Evolutionary conservation across 2,113 vertebrate genomes (phyloP).

Genomic region (Phodopus roborovskii): DNA sequence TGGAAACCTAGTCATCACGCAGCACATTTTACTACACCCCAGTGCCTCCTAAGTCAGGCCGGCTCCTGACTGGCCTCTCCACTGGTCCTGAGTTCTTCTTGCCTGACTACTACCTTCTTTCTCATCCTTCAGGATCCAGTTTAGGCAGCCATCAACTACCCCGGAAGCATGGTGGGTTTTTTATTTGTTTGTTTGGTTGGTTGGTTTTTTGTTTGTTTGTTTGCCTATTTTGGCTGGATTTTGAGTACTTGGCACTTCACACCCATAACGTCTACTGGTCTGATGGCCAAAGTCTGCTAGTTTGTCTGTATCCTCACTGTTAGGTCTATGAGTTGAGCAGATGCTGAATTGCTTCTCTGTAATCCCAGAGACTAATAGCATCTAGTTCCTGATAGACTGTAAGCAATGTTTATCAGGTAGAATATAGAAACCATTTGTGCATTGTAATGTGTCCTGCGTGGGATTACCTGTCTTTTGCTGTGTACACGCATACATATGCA

Average conservation of each 20-base stretch:
- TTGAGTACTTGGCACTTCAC: neutral
- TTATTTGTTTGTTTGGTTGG: no score
- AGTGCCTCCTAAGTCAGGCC: neutral
- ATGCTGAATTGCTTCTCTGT: neutral
- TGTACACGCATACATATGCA: no score
- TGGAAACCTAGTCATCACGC: neutral
- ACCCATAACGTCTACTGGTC: neutral
- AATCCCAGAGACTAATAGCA: neutral
- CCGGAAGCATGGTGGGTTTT: neutral
- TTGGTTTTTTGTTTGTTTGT: neutral
- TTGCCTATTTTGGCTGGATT: neutral
- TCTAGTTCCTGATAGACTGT: neutral
- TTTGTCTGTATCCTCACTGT: neutral
- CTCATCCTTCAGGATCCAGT: neutral
- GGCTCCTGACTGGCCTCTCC: neutral
- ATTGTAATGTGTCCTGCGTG: neutral
- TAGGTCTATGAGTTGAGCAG: neutral
- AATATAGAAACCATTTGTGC: neutral
- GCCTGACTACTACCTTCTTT: neutral
- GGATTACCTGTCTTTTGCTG: neutral
- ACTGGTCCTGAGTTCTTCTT: neutral
- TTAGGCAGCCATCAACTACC: neutral
- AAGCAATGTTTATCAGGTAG: neutral
- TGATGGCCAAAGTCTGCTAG: neutral
- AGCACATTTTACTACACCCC: fast-evolving